phyloP scores from a whole-genome alignment of 2,888 invertebrate genomes.

The Thumatha senex region DNA sequence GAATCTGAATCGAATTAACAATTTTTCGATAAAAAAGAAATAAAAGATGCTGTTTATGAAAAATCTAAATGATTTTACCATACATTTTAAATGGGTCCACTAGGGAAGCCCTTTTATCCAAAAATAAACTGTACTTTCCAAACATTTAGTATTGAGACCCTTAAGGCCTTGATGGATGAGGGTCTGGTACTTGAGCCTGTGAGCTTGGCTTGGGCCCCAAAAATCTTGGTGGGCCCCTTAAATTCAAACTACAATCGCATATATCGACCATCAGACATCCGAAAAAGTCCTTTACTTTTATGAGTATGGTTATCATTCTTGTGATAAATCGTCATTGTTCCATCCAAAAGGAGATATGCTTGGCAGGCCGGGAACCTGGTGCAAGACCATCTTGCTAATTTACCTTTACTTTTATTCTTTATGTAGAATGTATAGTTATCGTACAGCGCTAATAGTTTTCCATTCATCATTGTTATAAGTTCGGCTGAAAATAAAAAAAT shows the following conservation, averaged over 20 bases:
- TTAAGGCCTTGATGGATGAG: too few species aligned
- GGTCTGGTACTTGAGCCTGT: too few species aligned
- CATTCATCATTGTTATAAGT: constrained; percentile 22
- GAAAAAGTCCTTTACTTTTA: not conserved
- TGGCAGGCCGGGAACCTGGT: constrained; percentile 10
- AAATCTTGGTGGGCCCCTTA: too few species aligned
- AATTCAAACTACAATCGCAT: not conserved
- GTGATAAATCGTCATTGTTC: constrained; percentile 1
- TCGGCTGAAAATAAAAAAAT: not conserved
- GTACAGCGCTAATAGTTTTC: constrained; percentile 15
- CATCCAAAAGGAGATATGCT: constrained; percentile 9
- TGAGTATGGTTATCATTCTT: constrained; percentile 3
- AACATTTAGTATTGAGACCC: too few species aligned
- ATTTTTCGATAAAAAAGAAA: too few species aligned
- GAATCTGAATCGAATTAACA: too few species aligned
- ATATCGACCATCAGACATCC: constrained; percentile 2
- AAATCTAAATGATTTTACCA: too few species aligned
- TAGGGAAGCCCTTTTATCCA: too few species aligned
- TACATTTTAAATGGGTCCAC: too few species aligned
- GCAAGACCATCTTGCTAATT: constrained; percentile 11
- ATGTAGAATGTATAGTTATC: constrained; percentile 27
- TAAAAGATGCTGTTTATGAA: too few species aligned
- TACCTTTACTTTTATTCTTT: constrained; percentile 18
- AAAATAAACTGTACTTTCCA: too few species aligned
- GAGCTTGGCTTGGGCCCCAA: too few species aligned